Base-by-base conservation (phyloP, 2,113 vertebrate species). In the Ptyas mucosa region DNA sequence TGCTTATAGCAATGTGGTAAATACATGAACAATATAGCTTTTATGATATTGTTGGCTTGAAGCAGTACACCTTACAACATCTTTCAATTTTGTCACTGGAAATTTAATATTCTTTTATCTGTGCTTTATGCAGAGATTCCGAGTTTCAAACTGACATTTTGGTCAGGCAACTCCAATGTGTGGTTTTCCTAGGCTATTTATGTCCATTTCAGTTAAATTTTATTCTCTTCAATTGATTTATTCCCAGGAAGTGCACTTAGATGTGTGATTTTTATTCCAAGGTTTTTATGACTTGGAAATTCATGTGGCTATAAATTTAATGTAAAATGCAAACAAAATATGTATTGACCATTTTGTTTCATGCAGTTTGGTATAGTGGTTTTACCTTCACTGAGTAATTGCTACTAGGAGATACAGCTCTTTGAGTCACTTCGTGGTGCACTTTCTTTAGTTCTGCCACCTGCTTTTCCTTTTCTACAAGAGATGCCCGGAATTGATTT, bases 391-490 rank as follows among this genome's bases (percentile, higher is more conserved):
- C 90, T 18, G 96, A 94, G 0, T 96, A 95, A 88, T 2, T 91
- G 91, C 75, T 93, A 86, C 89, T 92, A 91, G 85, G 0, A 0
- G 95, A 85, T 61, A 91, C 14, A 5, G 96, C 81, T 64, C 95
- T 95, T 92, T 94, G 93, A 85, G 85, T 64, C 18, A 10, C 1
- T 55, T 97, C 97, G 14, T 96, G 94, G 3, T 96, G 95, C 49
- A 96, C 43, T 92, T 95, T 96, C 91, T 96, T 96, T 8, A 98
- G 94, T 21, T 97, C 97, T 46, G 92, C 95, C 90, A 97, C 96
- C 94, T 97, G 97, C 12, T 0, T 51, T 34, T 97, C 97, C 26
- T 96, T 98, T 87, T 97, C 97, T 58, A 96, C 95, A 85, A 97
- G 81, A 1, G 92, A 75, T 61, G 93, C 53, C 87, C 95, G 95